Base-by-base conservation (phyloP, 2,888 invertebrate species). In the Dolomedes plantarius region DNA sequence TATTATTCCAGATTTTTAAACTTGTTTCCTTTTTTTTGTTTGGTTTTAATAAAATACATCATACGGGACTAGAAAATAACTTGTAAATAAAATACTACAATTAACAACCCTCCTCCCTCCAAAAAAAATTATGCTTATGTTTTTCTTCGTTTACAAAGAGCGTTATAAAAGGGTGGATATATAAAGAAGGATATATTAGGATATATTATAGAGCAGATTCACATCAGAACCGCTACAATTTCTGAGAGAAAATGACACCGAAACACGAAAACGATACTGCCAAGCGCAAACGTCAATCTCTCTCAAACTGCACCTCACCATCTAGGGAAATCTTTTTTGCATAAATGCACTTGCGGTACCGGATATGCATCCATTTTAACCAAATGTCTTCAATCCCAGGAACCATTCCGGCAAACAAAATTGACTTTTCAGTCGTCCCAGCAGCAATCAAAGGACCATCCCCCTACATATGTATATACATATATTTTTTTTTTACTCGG, bases 401-500 rank as follows among this genome's bases (percentile, higher is more conserved):
- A 23, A 56, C 19, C 23, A 56, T 56, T 56, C 23, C 11, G 11
- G 56, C 23, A 56, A 56, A 56, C 56, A 16, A 41, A 74, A 74
- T 68, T 74, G 80, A 68, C 68, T 81, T 81, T 74, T 74, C 68
- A 39, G 28, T 36, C 16, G 28, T 23, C 72, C 16, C 80, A 19
- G 9, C 36, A 36, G 74, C 68, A 74, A 81, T 81, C 68, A 74
- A 36, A 67, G 16, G 36, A 19, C 39, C 3, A 39, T 56, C 56
- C 23, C 23, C 23, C 56, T 56, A 56, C 9, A 36, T 36, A 36
- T 36, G 9, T 9, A 36, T 36, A 56, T 56, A 56, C 16, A 16
- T 16, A 2, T 46, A 2, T 56, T 56, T 23, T 23, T 56, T 23
- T 19, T 23, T n/a, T n/a, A n/a, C n/a, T n/a, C n/a, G n/a, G n/a